Conservation (phyloP, 2,113 vertebrate genomes). For the Circaetus cinerascens region DNA sequence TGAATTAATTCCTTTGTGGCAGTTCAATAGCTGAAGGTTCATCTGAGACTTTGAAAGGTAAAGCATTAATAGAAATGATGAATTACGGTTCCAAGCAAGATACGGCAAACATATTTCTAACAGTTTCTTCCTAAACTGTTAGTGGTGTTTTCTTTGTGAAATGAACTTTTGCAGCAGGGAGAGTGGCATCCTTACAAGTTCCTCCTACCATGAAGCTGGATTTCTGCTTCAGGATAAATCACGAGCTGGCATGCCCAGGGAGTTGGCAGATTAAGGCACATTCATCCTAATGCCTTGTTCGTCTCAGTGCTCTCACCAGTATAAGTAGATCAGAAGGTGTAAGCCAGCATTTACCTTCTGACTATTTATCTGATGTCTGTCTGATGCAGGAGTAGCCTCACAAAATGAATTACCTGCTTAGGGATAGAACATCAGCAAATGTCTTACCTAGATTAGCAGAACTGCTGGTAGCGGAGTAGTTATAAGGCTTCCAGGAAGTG, state of each 20-base stretch:
- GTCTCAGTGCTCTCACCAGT: neutral
- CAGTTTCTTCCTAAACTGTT: neutral
- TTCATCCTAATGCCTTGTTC: neutral
- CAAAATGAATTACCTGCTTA: neutral
- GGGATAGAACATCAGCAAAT: neutral
- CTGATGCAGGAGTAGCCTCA: neutral
- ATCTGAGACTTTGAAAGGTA: neutral
- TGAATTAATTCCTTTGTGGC: neutral
- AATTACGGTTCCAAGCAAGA: neutral
- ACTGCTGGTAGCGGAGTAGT: neutral
- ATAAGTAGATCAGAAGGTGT: neutral
- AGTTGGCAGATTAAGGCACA: neutral
- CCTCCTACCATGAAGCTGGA: neutral
- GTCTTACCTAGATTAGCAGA: neutral
- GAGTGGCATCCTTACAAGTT: neutral
- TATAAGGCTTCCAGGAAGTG: neutral
- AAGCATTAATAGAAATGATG: neutral
- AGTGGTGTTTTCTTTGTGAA: neutral
- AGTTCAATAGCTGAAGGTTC: neutral
- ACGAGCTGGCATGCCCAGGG: accelerated
- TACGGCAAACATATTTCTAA: neutral
- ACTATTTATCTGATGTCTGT: neutral
- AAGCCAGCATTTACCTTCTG: neutral
- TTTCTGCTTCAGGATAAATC: neutral
- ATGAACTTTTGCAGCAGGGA: neutral